These are phyloP conservation scores for Haliaeetus leucogaster DNA, from an alignment of 2,113 vertebrate species.

Conservation along the genomic window DNA sequence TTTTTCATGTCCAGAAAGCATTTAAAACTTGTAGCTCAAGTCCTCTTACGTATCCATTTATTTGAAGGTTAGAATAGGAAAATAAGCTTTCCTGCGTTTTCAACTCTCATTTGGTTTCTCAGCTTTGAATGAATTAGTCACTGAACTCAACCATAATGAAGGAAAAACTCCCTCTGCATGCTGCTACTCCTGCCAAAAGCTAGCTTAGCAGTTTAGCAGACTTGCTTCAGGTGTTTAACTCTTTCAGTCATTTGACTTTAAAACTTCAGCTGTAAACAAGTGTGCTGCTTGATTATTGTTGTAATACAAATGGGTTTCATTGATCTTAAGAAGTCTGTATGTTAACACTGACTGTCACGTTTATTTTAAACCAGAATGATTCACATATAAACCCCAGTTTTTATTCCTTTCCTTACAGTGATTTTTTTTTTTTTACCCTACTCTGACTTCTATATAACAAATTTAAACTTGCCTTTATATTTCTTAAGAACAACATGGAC, in stretches of 20 bases:
- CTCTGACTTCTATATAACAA: neutral
- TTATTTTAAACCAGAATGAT: neutral
- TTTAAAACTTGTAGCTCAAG: neutral
- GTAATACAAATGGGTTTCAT: neutral
- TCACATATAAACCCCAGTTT: neutral
- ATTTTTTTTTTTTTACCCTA: neutral
- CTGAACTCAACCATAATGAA: neutral
- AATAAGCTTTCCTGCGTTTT: neutral
- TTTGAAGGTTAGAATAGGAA: neutral
- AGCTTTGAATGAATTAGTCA: slow-evolving; percentile 22
- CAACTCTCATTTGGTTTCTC: neutral
- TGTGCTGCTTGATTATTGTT: neutral
- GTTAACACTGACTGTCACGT: neutral
- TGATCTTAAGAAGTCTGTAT: fast-evolving
- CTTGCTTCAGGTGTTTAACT: slow-evolving; percentile 44
- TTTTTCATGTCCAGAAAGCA: neutral
- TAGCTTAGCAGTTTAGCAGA: slow-evolving; percentile 12
- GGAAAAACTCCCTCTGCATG: neutral
- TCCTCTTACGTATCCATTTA: neutral
- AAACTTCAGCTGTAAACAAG: neutral
- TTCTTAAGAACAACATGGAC: neutral
- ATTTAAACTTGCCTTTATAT: neutral
- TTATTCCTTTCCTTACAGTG: neutral
- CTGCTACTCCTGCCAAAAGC: slow-evolving; percentile 18
- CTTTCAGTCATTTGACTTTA: neutral